These are phyloP conservation scores for Monopterus albus DNA, from an alignment of 2,113 vertebrate genomes.

Conservation along the genomic window DNA sequence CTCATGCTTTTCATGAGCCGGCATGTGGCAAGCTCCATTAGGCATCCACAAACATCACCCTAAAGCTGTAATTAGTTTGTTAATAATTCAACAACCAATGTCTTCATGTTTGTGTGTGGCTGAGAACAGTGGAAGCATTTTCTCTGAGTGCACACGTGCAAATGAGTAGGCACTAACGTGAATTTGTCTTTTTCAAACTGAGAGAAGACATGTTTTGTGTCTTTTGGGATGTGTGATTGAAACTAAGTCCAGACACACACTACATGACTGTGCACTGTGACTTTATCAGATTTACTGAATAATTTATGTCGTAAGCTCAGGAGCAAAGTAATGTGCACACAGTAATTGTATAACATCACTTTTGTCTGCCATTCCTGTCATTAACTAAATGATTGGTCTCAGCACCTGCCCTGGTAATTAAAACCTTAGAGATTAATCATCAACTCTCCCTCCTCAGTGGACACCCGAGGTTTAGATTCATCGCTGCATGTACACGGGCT, in stretches of 20 bases:
- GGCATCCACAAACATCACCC: slow-evolving; percentile 48
- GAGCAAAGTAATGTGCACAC: slow-evolving; percentile 55
- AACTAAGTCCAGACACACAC: slow-evolving; percentile 5
- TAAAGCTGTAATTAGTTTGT: slow-evolving; percentile 56
- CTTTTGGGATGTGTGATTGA: slow-evolving; percentile 19
- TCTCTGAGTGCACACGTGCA: slow-evolving; percentile 2
- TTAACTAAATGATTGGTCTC: slow-evolving; percentile 65
- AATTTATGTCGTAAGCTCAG: slow-evolving; percentile 58
- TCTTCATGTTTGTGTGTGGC: slow-evolving; percentile 36
- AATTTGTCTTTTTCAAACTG: slow-evolving; percentile 41
- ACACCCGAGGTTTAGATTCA: slow-evolving; percentile 1
- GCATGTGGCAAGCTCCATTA: slow-evolving; percentile 34
- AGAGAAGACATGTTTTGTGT: slow-evolving; percentile 9
- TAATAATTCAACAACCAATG: slow-evolving; percentile 56
- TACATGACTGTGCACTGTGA: slow-evolving; percentile 27
- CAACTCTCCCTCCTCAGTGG: slow-evolving; percentile 13
- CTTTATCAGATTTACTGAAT: slow-evolving; percentile 72
- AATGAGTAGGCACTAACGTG: slow-evolving; percentile 45
- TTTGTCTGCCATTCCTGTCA: slow-evolving; percentile 58
- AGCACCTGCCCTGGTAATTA: slow-evolving; percentile 71
- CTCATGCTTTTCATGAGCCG: slow-evolving; percentile 17
- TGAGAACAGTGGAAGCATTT: background rate
- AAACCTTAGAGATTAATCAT: slow-evolving; percentile 72
- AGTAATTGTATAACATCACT: slow-evolving; percentile 70
- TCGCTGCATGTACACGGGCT: slow-evolving; percentile 3